phyloP scores from a whole-genome alignment of 2,888 invertebrate genomes.

The Pyrocoelia pectoralis region DNA sequence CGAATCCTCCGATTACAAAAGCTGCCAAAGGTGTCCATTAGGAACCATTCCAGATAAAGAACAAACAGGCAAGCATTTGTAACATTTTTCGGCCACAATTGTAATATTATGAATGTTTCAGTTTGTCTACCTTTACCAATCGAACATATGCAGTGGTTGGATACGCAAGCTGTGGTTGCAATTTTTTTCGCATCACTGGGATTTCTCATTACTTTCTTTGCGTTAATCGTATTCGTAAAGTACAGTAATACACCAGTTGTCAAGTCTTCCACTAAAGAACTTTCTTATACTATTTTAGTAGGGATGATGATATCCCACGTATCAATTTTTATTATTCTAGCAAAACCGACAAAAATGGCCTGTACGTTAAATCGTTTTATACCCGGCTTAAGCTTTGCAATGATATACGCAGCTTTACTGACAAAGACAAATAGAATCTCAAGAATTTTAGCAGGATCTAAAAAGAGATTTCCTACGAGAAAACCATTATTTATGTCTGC shows the following conservation, averaged over 20 bases:
- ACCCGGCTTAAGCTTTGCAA: constrained; percentile 70
- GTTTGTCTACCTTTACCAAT: constrained; percentile 68
- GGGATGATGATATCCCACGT: constrained; percentile 67
- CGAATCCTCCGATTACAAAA: constrained; percentile 60
- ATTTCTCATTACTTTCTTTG: constrained; percentile 68
- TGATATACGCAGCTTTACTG: constrained; percentile 77
- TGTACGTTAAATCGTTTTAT: constrained; percentile 66
- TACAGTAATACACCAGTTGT: constrained; percentile 81
- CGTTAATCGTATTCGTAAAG: constrained; percentile 69
- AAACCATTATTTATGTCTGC: constrained; percentile 73
- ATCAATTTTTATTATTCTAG: constrained; percentile 71
- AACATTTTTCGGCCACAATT: background rate
- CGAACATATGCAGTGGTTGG: constrained; percentile 69
- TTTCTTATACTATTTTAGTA: constrained; percentile 74
- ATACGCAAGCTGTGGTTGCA: constrained; percentile 69
- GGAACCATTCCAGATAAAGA: constrained; percentile 72
- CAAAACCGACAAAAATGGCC: constrained; percentile 64
- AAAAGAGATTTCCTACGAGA: constrained; percentile 74
- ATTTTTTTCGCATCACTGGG: constrained; percentile 68
- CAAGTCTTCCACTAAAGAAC: constrained; percentile 71
- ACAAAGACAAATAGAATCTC: constrained; percentile 83
- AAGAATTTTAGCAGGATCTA: constrained; percentile 75
- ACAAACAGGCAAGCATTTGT: constrained; percentile 66
- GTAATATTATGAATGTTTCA: constrained; percentile 47
- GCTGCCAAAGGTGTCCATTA: constrained; percentile 67